These are phyloP conservation scores for Lagodon rhomboides DNA, from an alignment of 2,797 vertebrate species.

Conservation along the genomic window DNA sequence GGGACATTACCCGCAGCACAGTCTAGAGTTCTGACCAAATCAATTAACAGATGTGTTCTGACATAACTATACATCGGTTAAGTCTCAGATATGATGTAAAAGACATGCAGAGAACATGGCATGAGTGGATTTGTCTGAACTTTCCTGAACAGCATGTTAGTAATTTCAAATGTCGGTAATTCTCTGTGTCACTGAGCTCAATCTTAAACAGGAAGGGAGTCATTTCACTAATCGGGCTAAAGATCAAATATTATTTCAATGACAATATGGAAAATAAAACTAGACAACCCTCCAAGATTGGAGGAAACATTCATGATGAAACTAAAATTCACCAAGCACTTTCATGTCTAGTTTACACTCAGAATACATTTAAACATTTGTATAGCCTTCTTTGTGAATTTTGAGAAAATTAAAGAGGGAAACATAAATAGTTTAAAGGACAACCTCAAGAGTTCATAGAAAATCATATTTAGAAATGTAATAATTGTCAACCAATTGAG, in stretches of 20 bases:
- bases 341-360: slow-evolving; percentile 1
- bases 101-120: slow-evolving; percentile 24
- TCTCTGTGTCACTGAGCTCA: slow-evolving; percentile 54
- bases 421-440: neutral
- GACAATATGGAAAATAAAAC: slow-evolving; percentile 57
- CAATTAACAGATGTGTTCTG: slow-evolving; percentile 78
- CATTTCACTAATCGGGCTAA: slow-evolving; percentile 65
- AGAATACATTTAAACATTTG: neutral
- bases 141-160: slow-evolving; percentile 52
- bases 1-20: slow-evolving; percentile 64
- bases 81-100: slow-evolving; percentile 38
- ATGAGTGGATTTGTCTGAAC: slow-evolving; percentile 28
- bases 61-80: slow-evolving; percentile 60
- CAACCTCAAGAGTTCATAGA: neutral
- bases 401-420: neutral
- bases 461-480: neutral
- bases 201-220: slow-evolving; percentile 67
- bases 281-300: slow-evolving; percentile 10
- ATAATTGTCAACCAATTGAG: neutral
- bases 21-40: slow-evolving; percentile 55
- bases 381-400: no score
- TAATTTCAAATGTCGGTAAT: slow-evolving; percentile 74
- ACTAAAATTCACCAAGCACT: slow-evolving; percentile 9
- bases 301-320: slow-evolving; percentile 25
- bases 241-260: slow-evolving; percentile 73